Evolutionary conservation across 2,797 vertebrate genomes (phyloP).

Genomic region (Diplodus sargus): DNA sequence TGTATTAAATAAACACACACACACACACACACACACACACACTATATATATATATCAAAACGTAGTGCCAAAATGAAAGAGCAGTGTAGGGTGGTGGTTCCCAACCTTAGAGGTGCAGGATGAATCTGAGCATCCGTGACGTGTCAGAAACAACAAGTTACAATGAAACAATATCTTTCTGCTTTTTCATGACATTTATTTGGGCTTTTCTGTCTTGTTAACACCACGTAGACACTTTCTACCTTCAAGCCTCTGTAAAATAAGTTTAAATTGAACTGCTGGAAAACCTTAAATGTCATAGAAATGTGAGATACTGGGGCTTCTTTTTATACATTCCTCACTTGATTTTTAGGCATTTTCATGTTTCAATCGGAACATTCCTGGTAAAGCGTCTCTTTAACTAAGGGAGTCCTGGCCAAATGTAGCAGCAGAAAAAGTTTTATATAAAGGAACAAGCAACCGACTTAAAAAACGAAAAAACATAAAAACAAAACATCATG

Average conservation of each 20-base stretch:
- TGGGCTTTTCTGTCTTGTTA: not conserved
- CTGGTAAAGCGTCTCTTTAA: no score
- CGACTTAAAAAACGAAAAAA: no score
- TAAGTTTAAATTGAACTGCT: not conserved
- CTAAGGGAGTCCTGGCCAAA: no score
- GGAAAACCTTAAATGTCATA: no score
- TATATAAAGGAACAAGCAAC: no score
- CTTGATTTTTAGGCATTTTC: no score
- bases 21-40: not conserved
- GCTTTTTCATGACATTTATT: not conserved
- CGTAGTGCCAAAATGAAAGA: slow-evolving; percentile 43
- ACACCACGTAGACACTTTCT: not conserved
- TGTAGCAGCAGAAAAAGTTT: no score
- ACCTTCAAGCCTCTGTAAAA: not conserved
- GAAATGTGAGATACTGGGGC: not conserved
- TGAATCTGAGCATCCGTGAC: not conserved
- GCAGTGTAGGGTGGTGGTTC: slow-evolving; percentile 6
- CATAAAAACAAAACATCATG: no score
- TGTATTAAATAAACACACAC: slow-evolving; percentile 20
- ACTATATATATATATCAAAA: slow-evolving; percentile 3
- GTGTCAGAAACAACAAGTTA: not conserved
- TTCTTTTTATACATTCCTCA: no score
- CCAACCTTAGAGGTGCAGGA: slow-evolving; percentile 5
- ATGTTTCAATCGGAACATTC: no score
- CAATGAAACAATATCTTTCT: not conserved